A percentile compares a stretch with the other conserved stretches of the same genome.
Conservation (phyloP, 1,140 invertebrate species). For the Globodera ellingtonae region DNA sequence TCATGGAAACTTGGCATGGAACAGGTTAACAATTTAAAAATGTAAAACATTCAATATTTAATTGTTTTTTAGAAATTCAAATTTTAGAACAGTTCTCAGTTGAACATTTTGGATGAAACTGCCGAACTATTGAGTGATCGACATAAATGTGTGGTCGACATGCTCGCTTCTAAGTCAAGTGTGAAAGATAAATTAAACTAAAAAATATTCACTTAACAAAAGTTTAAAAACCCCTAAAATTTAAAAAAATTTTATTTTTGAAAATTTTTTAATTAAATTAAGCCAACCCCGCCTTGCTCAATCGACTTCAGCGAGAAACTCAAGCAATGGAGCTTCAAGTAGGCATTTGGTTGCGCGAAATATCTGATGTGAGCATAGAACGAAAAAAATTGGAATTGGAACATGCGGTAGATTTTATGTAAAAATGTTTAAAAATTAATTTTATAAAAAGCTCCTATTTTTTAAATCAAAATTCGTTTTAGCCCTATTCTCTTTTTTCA, state of each 20-base stretch:
- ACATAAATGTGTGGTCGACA: slow-evolving; percentile 17
- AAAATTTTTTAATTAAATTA: not conserved
- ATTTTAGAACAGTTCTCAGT: slow-evolving; percentile 30
- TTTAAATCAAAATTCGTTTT: not conserved
- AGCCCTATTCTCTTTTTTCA: not conserved
- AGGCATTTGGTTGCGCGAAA: slow-evolving; percentile 13
- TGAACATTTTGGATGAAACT: slow-evolving; percentile 32
- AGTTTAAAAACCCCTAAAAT: too few species aligned
- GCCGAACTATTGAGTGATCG: slow-evolving; percentile 9
- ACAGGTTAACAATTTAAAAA: slow-evolving; percentile 14
- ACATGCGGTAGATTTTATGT: slow-evolving; percentile 2
- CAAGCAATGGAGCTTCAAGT: slow-evolving; percentile 20
- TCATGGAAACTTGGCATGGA: slow-evolving; percentile 22
- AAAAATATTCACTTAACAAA: not conserved
- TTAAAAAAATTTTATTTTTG: too few species aligned
- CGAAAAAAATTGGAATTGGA: slow-evolving; percentile 14
- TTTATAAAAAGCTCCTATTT: not conserved
- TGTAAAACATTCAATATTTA: not conserved
- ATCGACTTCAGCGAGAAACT: slow-evolving; percentile 16
- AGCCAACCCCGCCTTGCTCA: slow-evolving; percentile 19
- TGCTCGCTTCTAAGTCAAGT: slow-evolving; percentile 9
- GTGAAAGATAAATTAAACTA: not conserved
- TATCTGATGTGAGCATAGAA: slow-evolving; percentile 17
- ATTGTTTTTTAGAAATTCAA: not conserved
- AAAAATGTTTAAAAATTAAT: not conserved